A percentile compares a stretch with the other conserved stretches of the same genome.
phyloP scores from a whole-genome alignment of 1,140 invertebrate species.

The Odontomachus brunneus region DNA sequence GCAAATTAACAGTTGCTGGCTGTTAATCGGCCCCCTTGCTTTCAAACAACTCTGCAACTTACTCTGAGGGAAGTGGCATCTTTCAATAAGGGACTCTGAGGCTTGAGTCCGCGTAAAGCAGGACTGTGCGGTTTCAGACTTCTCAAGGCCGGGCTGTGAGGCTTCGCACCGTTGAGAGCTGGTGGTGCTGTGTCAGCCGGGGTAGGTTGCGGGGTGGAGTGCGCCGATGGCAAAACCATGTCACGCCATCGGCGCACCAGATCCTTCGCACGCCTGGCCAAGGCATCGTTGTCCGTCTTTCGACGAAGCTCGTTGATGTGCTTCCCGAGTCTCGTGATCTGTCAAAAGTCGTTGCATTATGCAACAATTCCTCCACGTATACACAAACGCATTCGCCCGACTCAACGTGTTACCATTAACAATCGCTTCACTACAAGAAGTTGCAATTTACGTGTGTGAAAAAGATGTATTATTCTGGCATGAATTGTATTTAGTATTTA shows the following conservation, averaged over 20 bases:
- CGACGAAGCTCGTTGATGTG: constrained; percentile 96
- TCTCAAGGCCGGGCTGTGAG: constrained; percentile 80
- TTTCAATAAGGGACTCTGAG: constrained; percentile 82
- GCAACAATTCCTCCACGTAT: background rate
- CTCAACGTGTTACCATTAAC: no score
- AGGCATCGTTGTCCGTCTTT: constrained; percentile 92
- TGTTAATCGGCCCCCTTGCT: no score
- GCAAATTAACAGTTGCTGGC: no score
- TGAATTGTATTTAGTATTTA: background rate
- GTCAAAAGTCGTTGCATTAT: constrained; percentile 30
- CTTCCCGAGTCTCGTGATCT: constrained; percentile 95
- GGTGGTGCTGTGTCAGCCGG: constrained; percentile 79
- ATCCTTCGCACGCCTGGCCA: constrained; percentile 95
- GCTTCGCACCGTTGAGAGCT: constrained; percentile 82
- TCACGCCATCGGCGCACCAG: constrained; percentile 96
- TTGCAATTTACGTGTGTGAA: constrained; percentile 1
- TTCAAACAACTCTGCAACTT: no score
- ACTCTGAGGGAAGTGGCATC: constrained; percentile 80
- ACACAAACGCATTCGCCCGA: no score
- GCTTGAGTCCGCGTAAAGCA: constrained; percentile 78
- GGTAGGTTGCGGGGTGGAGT: constrained; percentile 81
- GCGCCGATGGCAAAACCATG: constrained; percentile 88
- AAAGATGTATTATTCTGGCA: background rate
- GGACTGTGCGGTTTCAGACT: constrained; percentile 82
- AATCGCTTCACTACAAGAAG: background rate